phyloP scores from a whole-genome alignment of 1,140 invertebrate species.

The Dinoponera quadriceps region DNA sequence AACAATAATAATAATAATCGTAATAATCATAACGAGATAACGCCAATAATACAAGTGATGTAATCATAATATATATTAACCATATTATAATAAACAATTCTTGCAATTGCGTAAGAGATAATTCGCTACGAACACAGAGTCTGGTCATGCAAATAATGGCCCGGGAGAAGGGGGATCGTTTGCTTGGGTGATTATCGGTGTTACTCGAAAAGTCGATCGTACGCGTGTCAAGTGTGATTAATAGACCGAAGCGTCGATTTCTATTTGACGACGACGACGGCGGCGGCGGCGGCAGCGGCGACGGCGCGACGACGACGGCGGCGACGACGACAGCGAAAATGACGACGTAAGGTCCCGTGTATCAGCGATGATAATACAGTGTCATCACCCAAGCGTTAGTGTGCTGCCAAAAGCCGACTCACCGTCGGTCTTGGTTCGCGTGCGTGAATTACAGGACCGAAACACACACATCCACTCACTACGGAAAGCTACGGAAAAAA shows the following conservation, averaged over 20 bases:
- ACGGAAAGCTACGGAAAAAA: constrained; percentile 81
- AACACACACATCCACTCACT: constrained; percentile 85
- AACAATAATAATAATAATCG: constrained; percentile 65
- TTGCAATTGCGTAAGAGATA: constrained; percentile 84
- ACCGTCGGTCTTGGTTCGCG: constrained; percentile 81
- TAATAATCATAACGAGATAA: constrained; percentile 56
- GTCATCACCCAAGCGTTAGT: constrained; percentile 84
- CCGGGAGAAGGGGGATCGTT: constrained; percentile 82
- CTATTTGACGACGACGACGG: constrained; percentile 15
- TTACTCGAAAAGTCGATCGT: constrained; percentile 23
- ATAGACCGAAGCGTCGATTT: constrained; percentile 3
- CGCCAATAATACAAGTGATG: constrained; percentile 54
- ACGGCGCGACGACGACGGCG: constrained; percentile 12
- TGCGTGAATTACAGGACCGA: constrained; percentile 77
- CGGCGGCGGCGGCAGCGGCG: too few relatives aligned
- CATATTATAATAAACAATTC: constrained; percentile 75
- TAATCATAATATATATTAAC: constrained; percentile 73
- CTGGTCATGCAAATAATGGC: constrained; percentile 86
- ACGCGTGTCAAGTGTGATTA: constrained; percentile 25
- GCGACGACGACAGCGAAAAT: constrained; percentile 10
- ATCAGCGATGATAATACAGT: constrained; percentile 44
- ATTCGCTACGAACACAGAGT: constrained; percentile 85
- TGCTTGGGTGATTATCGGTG: constrained; percentile 83
- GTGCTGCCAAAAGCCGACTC: constrained; percentile 80
- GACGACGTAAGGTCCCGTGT: constrained; percentile 40